phyloP scores from a whole-genome alignment of 2,888 invertebrate genomes.

The Drosophila mercatorum region DNA sequence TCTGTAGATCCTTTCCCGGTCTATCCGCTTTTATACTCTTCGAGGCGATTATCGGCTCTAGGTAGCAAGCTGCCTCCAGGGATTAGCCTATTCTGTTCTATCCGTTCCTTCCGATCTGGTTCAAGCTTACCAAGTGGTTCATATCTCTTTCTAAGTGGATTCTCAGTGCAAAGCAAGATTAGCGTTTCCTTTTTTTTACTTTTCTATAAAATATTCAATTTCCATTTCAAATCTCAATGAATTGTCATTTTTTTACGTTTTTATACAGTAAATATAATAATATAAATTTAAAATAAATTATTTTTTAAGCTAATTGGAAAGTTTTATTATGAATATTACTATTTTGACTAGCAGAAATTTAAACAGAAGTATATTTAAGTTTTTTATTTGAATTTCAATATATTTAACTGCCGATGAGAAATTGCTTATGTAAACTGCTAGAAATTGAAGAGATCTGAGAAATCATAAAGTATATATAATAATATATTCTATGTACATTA shows the following conservation, averaged over 20 bases:
- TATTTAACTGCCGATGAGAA: no score
- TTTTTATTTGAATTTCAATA: no score
- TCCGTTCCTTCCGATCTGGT: background rate
- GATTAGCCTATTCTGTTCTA: constrained; percentile 1
- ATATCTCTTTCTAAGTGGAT: constrained; percentile 1
- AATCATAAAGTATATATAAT: background rate
- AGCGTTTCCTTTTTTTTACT: constrained; percentile 2
- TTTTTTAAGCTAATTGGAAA: no score
- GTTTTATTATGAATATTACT: no score
- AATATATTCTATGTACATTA: background rate
- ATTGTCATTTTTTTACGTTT: background rate
- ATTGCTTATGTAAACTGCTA: no score
- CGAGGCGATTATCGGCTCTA: constrained; percentile 15
- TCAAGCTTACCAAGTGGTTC: background rate
- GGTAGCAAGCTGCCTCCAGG: background rate
- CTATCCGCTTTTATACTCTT: constrained; percentile 14
- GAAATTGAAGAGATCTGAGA: background rate
- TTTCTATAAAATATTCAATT: background rate
- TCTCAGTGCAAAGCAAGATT: background rate
- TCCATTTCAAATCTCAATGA: background rate
- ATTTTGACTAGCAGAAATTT: no score
- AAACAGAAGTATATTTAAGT: no score
- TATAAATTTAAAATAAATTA: no score
- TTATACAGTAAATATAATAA: background rate
- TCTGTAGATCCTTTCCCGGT: constrained; percentile 19